Evolutionary conservation across 2,797 vertebrate genomes (phyloP).

Genomic region (Tokudaia muenninki): DNA sequence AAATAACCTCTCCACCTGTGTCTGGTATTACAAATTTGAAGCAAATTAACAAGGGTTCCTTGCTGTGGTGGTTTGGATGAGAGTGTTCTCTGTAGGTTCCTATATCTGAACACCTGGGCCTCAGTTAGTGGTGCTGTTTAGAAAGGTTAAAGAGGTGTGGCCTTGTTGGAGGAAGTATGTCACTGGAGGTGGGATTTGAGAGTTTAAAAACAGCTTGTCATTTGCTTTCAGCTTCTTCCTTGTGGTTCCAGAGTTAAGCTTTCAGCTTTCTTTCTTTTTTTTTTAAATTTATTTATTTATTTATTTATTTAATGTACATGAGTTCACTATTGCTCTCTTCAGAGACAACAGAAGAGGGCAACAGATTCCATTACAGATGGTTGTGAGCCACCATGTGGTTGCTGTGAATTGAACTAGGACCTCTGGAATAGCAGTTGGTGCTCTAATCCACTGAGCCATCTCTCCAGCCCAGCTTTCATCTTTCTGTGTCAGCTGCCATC

Average conservation of each 20-base stretch:
- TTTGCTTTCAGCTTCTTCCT: not conserved
- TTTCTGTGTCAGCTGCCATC: not conserved
- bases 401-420: no score
- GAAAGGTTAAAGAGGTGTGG: no score
- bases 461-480: not conserved
- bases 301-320: no score
- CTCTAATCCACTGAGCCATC: no score
- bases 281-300: no score
- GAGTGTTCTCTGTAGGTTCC: not conserved
- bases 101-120: not conserved
- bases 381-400: no score
- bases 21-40: not conserved
- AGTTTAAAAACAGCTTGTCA: not conserved
- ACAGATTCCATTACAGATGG: no score
- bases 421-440: no score
- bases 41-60: not conserved
- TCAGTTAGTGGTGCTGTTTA: not conserved
- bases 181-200: not conserved
- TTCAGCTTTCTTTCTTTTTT: not conserved
- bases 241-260: not conserved
- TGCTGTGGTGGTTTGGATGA: not conserved
- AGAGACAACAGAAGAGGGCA: no score
- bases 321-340: no score
- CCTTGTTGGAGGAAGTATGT: not conserved
- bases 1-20: not conserved